These are phyloP conservation scores for Monoplex corrugatus DNA, from an alignment of 2,888 invertebrate species.

Conservation along the genomic window DNA sequence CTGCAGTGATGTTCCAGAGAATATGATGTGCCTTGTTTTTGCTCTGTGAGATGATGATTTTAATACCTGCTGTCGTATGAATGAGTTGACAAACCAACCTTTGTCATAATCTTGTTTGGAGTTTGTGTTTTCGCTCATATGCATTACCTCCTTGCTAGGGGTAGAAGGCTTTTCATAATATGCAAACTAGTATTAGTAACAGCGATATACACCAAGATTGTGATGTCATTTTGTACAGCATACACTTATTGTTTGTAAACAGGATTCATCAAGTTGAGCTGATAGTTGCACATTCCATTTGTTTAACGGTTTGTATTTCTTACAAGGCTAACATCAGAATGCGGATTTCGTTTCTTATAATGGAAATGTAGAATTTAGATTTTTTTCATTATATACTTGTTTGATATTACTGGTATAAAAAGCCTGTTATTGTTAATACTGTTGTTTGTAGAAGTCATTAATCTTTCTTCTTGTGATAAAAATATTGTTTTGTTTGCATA, in stretches of 20 bases:
- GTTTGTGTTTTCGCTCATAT: neutral
- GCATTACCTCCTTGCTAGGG: neutral
- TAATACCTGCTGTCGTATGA: neutral
- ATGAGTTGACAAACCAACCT: neutral
- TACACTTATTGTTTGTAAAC: neutral
- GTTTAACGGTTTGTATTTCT: neutral
- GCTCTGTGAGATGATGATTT: too few species aligned
- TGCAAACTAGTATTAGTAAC: neutral
- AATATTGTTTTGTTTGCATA: too few species aligned
- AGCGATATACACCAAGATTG: neutral
- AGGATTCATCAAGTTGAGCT: neutral
- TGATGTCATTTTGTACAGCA: neutral
- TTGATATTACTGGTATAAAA: neutral
- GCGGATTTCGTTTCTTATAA: too few species aligned
- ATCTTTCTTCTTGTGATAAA: neutral
- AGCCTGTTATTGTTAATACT: neutral
- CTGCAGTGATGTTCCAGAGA: too few species aligned
- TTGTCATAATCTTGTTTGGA: neutral
- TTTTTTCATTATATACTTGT: neutral
- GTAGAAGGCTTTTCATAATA: neutral
- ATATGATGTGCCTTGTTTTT: constrained; percentile 18
- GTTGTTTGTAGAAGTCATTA: neutral
- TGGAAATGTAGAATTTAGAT: too few species aligned
- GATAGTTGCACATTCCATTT: neutral
- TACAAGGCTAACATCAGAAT: too few species aligned